Evolutionary conservation across 2,797 vertebrate genomes (phyloP).

Genomic region (Ataeniobius toweri): DNA sequence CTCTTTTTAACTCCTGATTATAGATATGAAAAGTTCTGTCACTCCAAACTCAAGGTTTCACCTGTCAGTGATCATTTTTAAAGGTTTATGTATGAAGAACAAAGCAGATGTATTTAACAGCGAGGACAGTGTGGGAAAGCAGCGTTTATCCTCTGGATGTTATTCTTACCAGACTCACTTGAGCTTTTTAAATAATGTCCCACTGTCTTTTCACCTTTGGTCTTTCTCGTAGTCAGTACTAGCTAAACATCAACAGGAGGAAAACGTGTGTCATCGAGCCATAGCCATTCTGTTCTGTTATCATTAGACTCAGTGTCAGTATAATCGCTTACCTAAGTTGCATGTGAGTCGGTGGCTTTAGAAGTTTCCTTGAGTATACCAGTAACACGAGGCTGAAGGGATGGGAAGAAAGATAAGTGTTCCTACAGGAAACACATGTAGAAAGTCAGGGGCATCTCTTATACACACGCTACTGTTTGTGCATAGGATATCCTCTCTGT

Average conservation of each 20-base stretch:
- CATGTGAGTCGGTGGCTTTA: constrained; percentile 18
- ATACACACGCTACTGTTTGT: constrained; percentile 41
- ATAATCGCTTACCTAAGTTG: constrained; percentile 10
- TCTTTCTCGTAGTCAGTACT: constrained; percentile 12
- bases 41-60: neutral
- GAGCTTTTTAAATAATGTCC: constrained; percentile 58
- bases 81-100: neutral
- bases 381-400: neutral
- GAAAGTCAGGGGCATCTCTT: constrained; percentile 39
- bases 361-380: constrained; percentile 1
- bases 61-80: neutral
- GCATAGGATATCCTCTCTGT: constrained; percentile 44
- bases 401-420: neutral
- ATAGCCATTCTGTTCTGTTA: constrained; percentile 13
- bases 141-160: constrained; percentile 32
- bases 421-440: constrained; percentile 52
- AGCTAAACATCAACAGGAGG: constrained; percentile 50
- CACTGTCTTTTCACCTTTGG: constrained; percentile 44
- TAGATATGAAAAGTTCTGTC: too few relatives aligned
- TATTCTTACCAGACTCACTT: constrained; percentile 38
- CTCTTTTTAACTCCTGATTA: neutral
- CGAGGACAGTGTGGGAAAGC: constrained; percentile 38
- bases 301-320: constrained; percentile 13
- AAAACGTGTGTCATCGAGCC: constrained; percentile 3
- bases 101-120: constrained; percentile 24